Percentiles rank a stretch among this genome's conserved stretches.
phyloP scores from a whole-genome alignment of 2,888 invertebrate genomes.

The Oligia fasciuncula region DNA sequence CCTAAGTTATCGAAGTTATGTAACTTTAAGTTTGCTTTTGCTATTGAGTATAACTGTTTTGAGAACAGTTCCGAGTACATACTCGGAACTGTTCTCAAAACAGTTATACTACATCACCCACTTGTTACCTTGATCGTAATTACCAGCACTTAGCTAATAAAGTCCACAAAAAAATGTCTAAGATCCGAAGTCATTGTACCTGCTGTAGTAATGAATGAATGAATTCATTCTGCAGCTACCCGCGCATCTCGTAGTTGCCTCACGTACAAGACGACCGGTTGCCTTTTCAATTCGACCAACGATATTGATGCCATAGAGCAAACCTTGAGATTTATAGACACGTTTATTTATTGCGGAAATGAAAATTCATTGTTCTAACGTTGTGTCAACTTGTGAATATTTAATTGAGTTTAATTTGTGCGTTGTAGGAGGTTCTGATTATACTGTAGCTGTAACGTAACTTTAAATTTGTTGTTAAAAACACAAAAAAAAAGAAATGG shows the following conservation, averaged over 20 bases:
- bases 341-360: slow-evolving; percentile 64
- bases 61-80: no score
- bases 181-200: slow-evolving; percentile 72
- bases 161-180: slow-evolving; percentile 64
- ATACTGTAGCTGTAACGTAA: background rate
- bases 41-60: no score
- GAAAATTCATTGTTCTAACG: slow-evolving; percentile 55
- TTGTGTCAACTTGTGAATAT: slow-evolving; percentile 47
- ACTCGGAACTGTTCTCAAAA: slow-evolving; percentile 14
- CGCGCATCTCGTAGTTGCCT: slow-evolving; percentile 75
- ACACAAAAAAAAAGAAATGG: no score
- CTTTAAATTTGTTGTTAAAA: background rate
- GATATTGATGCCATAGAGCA: slow-evolving; percentile 67
- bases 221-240: slow-evolving; percentile 73
- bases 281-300: slow-evolving; percentile 75
- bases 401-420: slow-evolving; percentile 41
- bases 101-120: slow-evolving; percentile 27
- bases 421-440: slow-evolving; percentile 5
- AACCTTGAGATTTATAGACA: slow-evolving; percentile 67
- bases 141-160: slow-evolving; percentile 48
- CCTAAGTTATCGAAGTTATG: background rate
- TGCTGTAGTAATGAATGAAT: slow-evolving; percentile 72
- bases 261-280: slow-evolving; percentile 80
- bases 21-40: no score
- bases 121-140: slow-evolving; percentile 58